Base-by-base conservation (phyloP, 2,113 vertebrate genomes). In the Fulica atra region DNA sequence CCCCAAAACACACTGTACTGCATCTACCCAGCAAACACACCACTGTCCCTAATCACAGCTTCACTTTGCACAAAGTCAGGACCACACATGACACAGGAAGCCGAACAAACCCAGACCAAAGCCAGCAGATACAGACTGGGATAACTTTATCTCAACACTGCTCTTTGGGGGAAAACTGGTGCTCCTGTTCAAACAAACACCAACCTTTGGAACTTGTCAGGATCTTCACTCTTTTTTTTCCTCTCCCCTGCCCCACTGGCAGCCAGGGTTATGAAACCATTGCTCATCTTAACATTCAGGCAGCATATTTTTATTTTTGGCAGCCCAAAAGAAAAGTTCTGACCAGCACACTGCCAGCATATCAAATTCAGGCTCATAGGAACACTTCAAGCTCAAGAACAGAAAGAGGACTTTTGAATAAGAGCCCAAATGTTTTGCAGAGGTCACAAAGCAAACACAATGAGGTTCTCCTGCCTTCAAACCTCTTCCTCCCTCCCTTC, bases 381-480 rank as follows among this genome's bases (percentile, higher is more conserved):
- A 93, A 81, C 77, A 91, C 61, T 93, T 86, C 69, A 68, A 61
- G 69, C 61, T 81, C 0, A 0, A 87, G 88, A 95, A 92, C 77
- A 86, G 64, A 88, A 81, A 60, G 74, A 46, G 33, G 61, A 56
- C 63, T 92, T 93, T 85, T 91, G 91, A 95, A 13, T 51, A n/a
- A 72, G 31, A 91, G 86, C 90, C 60, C 81, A 61, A 96, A 69
- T 35, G 80, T 78, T 90, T 88, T 66, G 56, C 51, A 92, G 92
- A 88, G 77, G 93, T 94, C 92, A 94, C 76, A 86, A 81, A 93
- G 83, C 83, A 96, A 97, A 89, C 7, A 86, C 54, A 71, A 51
- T 2, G 1, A 88, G 86, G 93, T 93, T 71, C 73, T 82, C 51
- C 57, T 31, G 5, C 35, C 76, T 86, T 70, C 88, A 74, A 83